phyloP scores from a whole-genome alignment of 2,797 vertebrate species.

The Naso thynnoides region DNA sequence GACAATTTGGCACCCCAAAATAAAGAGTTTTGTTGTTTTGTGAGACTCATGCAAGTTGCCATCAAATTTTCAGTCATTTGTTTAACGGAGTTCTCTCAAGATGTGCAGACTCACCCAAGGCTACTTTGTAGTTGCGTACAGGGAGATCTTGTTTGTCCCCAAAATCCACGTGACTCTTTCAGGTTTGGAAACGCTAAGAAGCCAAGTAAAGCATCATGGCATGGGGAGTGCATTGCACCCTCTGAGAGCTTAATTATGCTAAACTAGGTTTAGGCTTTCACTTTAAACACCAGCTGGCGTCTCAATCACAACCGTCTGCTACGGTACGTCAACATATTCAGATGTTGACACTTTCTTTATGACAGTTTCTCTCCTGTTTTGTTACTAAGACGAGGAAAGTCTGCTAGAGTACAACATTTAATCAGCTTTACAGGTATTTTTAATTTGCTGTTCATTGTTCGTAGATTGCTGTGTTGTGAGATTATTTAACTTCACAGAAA shows the following conservation, averaged over 20 bases:
- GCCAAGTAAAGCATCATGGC: constrained; percentile 60
- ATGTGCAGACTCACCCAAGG: constrained; percentile 67
- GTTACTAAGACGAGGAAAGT: constrained; percentile 10
- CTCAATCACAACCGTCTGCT: constrained; percentile 80
- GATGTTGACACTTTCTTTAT: constrained; percentile 59
- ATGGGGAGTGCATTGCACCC: constrained; percentile 54
- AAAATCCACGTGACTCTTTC: constrained; percentile 57
- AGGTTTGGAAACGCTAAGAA: constrained; percentile 66
- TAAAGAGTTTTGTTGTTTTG: constrained; percentile 45
- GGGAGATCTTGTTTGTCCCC: constrained; percentile 64
- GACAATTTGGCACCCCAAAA: constrained; percentile 61
- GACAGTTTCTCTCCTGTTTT: constrained; percentile 25
- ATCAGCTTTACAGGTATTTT: constrained; percentile 17
- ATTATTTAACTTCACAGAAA: constrained; percentile 9
- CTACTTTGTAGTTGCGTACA: constrained; percentile 56
- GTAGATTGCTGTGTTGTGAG: neutral
- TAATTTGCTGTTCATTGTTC: constrained; percentile 7
- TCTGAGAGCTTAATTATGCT: constrained; percentile 73
- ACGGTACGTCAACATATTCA: constrained; percentile 75
- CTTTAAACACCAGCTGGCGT: constrained; percentile 83
- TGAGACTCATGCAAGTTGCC: constrained; percentile 53
- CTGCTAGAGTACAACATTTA: neutral
- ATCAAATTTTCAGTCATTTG: constrained; percentile 56
- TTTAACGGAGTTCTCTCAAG: constrained; percentile 62
- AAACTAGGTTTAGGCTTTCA: constrained; percentile 77